These are phyloP conservation scores for Xerus inauris DNA, from an alignment of 2,113 vertebrate genomes.

Conservation along the genomic window DNA sequence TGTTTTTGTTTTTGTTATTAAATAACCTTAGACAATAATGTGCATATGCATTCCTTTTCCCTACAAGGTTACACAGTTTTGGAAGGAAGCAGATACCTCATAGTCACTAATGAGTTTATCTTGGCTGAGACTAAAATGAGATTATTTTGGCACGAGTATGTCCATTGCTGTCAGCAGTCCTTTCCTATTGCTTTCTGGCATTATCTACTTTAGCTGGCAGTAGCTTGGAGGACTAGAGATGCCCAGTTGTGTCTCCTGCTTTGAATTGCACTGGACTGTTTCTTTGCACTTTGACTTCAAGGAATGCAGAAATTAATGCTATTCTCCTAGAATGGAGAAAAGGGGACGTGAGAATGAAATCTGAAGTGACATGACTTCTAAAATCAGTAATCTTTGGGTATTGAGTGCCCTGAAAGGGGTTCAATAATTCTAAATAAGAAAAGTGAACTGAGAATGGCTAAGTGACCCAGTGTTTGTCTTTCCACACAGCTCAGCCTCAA, in stretches of 20 bases:
- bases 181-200: slow-evolving; percentile 44
- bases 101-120: slow-evolving; percentile 70
- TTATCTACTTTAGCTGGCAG: slow-evolving; percentile 9
- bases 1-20: background rate
- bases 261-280: background rate
- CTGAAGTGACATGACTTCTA: background rate
- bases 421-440: background rate
- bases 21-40: background rate
- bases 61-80: background rate
- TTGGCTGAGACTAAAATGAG: slow-evolving; percentile 55
- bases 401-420: background rate
- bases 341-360: background rate
- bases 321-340: background rate
- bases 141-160: slow-evolving; percentile 36
- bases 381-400: background rate
- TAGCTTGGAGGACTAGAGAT: background rate
- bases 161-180: slow-evolving; percentile 4
- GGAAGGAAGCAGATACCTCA: slow-evolving; percentile 45
- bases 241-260: background rate
- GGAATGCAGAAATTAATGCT: background rate
- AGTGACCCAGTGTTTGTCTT: background rate
- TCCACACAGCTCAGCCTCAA: background rate
- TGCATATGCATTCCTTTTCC: background rate
- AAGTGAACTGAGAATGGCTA: background rate
- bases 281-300: slow-evolving; percentile 25